These are phyloP conservation scores for Formica aserva DNA, from an alignment of 2,888 invertebrate genomes.

Conservation along the genomic window DNA sequence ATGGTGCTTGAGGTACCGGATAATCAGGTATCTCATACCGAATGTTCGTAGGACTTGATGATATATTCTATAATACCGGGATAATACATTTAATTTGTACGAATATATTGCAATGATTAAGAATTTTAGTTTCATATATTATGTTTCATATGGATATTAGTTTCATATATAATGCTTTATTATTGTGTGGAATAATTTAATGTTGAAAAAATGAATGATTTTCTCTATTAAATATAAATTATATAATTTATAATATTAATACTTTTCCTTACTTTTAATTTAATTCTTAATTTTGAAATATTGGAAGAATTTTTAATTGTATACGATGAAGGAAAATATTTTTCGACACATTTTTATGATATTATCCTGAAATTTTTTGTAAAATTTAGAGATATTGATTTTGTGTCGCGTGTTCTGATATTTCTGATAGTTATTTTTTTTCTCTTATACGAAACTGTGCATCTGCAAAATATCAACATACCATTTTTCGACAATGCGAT, in stretches of 20 bases:
- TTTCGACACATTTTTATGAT: neutral
- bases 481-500: slow-evolving; percentile 36
- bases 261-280: neutral
- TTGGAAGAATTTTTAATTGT: neutral
- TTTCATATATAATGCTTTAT: neutral
- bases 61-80: slow-evolving; percentile 30
- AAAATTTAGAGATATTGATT: neutral
- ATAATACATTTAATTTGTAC: slow-evolving; percentile 3
- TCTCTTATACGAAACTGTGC: neutral
- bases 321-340: neutral
- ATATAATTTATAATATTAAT: neutral
- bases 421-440: neutral
- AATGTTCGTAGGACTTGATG: too few relatives aligned
- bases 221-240: neutral
- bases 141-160: too few relatives aligned
- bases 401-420: neutral
- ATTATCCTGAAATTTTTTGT: neutral
- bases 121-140: neutral
- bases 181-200: neutral
- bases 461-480: slow-evolving; percentile 22
- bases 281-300: neutral
- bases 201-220: neutral
- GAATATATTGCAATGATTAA: slow-evolving; percentile 9
- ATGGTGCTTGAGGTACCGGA: neutral
- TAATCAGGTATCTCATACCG: too few relatives aligned